Conservation (phyloP, 2,113 vertebrate genomes). For the Gallinago undulata region DNA sequence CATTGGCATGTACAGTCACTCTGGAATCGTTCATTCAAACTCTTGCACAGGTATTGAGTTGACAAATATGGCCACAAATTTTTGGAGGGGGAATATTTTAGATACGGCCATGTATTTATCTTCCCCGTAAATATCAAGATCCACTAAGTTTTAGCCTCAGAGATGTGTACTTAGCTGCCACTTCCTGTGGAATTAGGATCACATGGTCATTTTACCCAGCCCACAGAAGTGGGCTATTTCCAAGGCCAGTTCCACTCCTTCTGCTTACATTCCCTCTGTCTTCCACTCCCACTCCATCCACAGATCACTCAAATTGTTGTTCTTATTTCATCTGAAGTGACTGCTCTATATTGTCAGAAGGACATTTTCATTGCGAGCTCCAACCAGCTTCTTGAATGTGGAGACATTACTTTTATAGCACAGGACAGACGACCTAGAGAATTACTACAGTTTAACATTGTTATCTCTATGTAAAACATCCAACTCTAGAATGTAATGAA, state of each 20-base stretch:
- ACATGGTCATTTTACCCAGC: not conserved
- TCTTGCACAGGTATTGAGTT: not conserved
- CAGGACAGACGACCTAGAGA: not conserved
- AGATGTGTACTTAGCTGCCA: not conserved
- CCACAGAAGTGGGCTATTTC: not conserved
- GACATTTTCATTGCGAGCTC: not conserved
- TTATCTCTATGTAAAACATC: not conserved
- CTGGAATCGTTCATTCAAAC: not conserved
- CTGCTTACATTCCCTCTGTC: not conserved
- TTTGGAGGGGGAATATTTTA: not conserved
- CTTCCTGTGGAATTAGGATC: not conserved
- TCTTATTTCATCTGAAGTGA: not conserved
- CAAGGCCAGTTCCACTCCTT: not conserved
- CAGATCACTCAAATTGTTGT: not conserved
- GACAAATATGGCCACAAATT: not conserved
- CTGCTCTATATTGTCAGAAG: not conserved
- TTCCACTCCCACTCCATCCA: not conserved
- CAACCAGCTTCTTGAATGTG: not conserved
- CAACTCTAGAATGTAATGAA: not conserved
- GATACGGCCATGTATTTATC: not conserved
- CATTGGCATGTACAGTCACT: not conserved
- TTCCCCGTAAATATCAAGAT: not conserved
- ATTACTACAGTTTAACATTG: not conserved
- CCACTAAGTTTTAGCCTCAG: not conserved
- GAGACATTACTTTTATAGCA: not conserved